Evolutionary conservation across 1,140 invertebrate species (phyloP), one percentile per base, ranked within the genome.

Genomic region (Plectus sambesii): DNA sequence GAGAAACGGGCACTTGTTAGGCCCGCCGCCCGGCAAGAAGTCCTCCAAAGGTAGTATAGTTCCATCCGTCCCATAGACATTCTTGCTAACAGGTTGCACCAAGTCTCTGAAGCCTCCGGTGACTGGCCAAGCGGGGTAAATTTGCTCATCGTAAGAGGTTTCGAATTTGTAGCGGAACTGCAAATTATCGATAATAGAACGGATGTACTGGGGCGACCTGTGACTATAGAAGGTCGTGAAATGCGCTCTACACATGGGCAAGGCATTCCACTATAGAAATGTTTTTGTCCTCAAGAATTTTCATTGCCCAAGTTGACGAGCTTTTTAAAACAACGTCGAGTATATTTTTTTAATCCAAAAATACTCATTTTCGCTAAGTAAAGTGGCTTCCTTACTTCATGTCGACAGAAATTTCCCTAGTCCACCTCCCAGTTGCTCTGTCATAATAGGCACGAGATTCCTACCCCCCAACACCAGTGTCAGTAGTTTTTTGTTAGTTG

Each of bases 81-180:
- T 22, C 2, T 41, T 15, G 27, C 24, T 25, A 23, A 29, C 22
- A 3, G 55, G 27, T 3, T 42, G 24, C 25, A 62, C 47, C 5
- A 63, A 45, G 42, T 62, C 61, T 27, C 47, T 54, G 8, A 42
- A 36, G n/a, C 36, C 37, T 42, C 60, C 60, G 5, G 45, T 47
- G 5, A 55, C 58, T 17, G 47, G 47, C 60, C 60, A 62, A 24
- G 38, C 9, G 2, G 43, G 15, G 24, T 49, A 62, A 12, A 29
- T 33, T 3, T n/a, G 36, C 20, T 42, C 49, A 8, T 9, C 8
- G 33, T 63, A 49, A 5, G 36, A 8, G 33, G 49, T 57, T 44
- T 62, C 60, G 42, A 54, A 62, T n/a, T 47, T 58, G 1, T 39
- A 35, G 9, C 53, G 45, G 19, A 62, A 51, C 37, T 52, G n/a